Conservation (phyloP, 1,140 invertebrate species). For the Trinorchestia longiramus region DNA sequence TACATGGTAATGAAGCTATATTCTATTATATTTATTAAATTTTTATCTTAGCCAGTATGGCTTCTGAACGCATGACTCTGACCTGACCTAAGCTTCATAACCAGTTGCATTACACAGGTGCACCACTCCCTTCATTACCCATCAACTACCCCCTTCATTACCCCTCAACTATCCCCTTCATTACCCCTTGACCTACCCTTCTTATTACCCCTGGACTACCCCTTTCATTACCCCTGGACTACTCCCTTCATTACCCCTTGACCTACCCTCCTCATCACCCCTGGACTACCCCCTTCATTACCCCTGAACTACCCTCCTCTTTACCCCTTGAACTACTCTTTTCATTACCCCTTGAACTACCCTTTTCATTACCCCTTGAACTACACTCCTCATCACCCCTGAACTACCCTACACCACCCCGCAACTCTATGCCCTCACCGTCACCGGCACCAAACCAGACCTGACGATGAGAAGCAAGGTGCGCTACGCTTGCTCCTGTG, state of each 20-base stretch:
- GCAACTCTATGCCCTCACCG: too few species aligned
- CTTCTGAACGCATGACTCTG: neutral
- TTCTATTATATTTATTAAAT: too few species aligned
- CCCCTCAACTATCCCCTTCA: neutral
- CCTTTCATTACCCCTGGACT: neutral
- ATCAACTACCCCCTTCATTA: neutral
- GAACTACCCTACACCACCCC: neutral
- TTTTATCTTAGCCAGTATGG: neutral
- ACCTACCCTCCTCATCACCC: neutral
- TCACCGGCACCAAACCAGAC: neutral
- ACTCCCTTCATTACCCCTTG: neutral
- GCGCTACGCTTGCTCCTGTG: neutral
- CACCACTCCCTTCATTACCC: neutral
- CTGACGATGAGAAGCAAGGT: neutral
- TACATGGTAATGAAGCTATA: too few species aligned
- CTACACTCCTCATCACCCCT: neutral
- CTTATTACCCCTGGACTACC: too few species aligned
- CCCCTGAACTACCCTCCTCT: too few species aligned
- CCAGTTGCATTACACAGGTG: neutral
- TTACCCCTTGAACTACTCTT: neutral
- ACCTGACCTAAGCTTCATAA: neutral
- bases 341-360: neutral
- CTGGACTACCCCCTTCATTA: neutral
- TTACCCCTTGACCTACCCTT: neutral
- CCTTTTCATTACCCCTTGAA: neutral